Evolutionary conservation across 2,113 vertebrate species (phyloP), one percentile per base, ranked within the genome.

Genomic region (Daboia siamensis): DNA sequence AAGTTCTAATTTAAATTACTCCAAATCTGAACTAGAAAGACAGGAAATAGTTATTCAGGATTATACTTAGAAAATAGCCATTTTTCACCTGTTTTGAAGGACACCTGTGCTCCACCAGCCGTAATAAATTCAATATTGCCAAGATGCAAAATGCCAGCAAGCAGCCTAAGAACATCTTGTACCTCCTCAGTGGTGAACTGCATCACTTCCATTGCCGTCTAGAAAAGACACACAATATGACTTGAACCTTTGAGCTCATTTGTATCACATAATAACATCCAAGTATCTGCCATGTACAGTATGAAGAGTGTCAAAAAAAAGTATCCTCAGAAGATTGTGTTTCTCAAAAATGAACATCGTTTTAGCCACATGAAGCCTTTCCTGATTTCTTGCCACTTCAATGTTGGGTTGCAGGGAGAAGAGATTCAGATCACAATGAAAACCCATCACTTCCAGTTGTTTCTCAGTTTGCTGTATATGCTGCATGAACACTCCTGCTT

Each of bases 91-190:
- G 98, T 97, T 97, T 99, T 99, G 95, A 98, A 99, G 94, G 98
- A 98, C 87, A 99, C 97, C 46, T 99, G 99, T 0, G 99, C 99
- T 80, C 99, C 99, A 1, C 99, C 99, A 26, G 99, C 99, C 51
- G 99, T 99, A 96, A 99, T 98, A 89, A 99, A 99, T 91, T 99
- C 98, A 24, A 99, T 96, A 51, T 99, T 99, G 80, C 99, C 99
- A 0, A 99, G 93, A 88, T 99, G 99, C 24, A 99, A 97, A 93
- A 99, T 97, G 44, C 98, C 99, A 24, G 99, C 98, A 89, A 99
- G 98, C 90, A 99, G 97, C 93, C 98, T 97, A 95, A 99, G 94
- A 94, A 99, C 96, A 94, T 99, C 99, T 55, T 64, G 96, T 26
- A 99, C 98, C 92, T 98, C 98, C 91, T 99, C 98, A 93, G 97